These are phyloP conservation scores for Pleuronectes platessa DNA, from an alignment of 2,113 vertebrate genomes.

Conservation along the genomic window DNA sequence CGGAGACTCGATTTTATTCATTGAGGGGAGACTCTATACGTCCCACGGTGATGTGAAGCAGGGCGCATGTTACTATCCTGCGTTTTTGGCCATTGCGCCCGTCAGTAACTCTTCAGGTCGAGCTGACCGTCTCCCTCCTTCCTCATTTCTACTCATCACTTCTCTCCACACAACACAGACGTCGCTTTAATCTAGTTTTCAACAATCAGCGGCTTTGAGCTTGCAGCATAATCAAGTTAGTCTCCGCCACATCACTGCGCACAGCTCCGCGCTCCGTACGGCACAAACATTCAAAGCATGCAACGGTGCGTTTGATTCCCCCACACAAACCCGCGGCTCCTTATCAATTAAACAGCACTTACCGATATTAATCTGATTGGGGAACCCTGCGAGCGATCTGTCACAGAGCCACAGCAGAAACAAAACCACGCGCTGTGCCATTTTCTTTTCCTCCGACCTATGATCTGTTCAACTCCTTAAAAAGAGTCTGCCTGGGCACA, in stretches of 20 bases:
- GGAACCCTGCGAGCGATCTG: conserved; percentile 89
- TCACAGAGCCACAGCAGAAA: conserved; percentile 90
- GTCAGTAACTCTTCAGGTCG: conserved; percentile 45
- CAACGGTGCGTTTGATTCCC: conserved; percentile 4
- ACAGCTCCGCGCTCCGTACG: conserved; percentile 52
- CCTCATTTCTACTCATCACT: background rate
- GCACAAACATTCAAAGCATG: background rate
- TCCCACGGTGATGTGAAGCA: background rate
- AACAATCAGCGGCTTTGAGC: conserved; percentile 12
- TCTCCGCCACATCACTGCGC: conserved; percentile 43
- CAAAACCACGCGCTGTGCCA: conserved; percentile 90
- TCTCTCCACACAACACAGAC: background rate
- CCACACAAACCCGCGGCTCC: background rate
- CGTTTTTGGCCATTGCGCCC: conserved; percentile 33
- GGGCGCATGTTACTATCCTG: background rate
- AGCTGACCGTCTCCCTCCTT: conserved; percentile 2
- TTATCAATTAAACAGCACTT: conserved; percentile 71
- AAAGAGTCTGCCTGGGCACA: conserved; percentile 82
- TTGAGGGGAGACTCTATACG: background rate
- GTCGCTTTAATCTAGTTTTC: conserved; percentile 31
- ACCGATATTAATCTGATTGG: conserved; percentile 99
- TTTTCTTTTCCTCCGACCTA: conserved; percentile 84
- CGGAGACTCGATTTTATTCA: background rate
- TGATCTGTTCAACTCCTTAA: conserved; percentile 85
- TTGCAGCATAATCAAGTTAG: conserved; percentile 62